phyloP scores from a whole-genome alignment of 2,113 vertebrate species.

The Recurvirostra avosetta region DNA sequence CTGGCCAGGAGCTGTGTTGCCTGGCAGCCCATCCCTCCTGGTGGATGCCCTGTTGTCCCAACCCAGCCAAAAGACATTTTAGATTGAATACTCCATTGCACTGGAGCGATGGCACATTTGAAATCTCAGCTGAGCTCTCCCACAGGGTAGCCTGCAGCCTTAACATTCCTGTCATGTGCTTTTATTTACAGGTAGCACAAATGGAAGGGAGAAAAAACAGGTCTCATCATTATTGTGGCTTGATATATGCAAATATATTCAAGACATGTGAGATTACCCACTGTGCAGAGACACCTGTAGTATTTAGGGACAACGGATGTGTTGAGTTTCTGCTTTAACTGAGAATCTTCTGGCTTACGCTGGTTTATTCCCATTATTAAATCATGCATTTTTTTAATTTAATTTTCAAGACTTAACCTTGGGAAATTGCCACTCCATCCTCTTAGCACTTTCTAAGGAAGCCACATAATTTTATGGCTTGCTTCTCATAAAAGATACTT shows the following conservation, averaged over 20 bases:
- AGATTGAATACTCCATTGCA: not conserved
- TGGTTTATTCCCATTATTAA: constrained; percentile 38
- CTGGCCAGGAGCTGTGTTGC: not conserved
- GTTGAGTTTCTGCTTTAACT: constrained; percentile 36
- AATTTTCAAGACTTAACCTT: constrained; percentile 52
- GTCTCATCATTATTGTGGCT: constrained; percentile 59
- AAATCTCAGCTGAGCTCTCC: not conserved
- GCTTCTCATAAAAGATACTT: constrained; percentile 7
- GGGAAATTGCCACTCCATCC: constrained; percentile 36
- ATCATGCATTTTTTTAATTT: not conserved
- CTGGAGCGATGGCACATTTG: not conserved
- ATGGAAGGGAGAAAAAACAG: constrained; percentile 44
- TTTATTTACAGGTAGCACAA: constrained; percentile 69
- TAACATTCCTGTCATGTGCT: constrained; percentile 47
- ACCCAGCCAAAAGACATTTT: not conserved
- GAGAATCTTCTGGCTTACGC: constrained; percentile 5
- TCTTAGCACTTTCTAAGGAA: constrained; percentile 38
- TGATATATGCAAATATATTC: constrained; percentile 67
- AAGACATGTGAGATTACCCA: constrained; percentile 34
- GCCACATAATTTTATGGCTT: constrained; percentile 21
- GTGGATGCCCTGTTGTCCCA: not conserved
- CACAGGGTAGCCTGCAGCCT: not conserved
- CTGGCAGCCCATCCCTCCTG: not conserved
- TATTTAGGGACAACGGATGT: constrained; percentile 54
- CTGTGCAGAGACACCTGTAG: constrained; percentile 50